phyloP scores from a whole-genome alignment of 2,113 vertebrate genomes.

The Perognathus longimembris region DNA sequence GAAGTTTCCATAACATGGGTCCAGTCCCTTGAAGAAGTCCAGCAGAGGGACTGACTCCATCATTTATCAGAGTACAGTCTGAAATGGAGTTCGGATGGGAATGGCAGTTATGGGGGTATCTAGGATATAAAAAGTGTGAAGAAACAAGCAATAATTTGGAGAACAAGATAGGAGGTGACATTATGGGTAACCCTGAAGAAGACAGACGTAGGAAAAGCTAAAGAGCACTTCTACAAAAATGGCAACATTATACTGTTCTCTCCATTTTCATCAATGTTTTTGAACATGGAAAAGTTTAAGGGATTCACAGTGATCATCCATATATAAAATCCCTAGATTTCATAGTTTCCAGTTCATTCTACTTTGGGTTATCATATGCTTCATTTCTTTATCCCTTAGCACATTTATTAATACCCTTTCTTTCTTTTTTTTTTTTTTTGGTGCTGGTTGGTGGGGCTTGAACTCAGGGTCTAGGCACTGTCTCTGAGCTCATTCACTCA shows the following conservation, averaged over 20 bases:
- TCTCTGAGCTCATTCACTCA: no score
- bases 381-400: background rate
- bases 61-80: background rate
- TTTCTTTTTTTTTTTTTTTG: no score
- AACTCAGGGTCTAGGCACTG: no score
- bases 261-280: background rate
- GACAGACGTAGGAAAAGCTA: slow-evolving; percentile 14
- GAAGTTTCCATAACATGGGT: background rate
- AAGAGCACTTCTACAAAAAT: background rate
- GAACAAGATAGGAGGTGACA: background rate
- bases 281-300: background rate
- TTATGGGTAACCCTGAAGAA: background rate
- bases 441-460: no score
- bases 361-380: slow-evolving; percentile 2
- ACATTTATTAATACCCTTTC: no score
- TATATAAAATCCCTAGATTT: background rate
- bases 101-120: background rate
- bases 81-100: background rate
- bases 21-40: background rate
- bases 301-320: background rate
- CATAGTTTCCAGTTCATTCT: background rate
- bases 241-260: background rate
- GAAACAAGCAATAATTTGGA: background rate
- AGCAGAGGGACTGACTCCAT: background rate
- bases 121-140: background rate